These are phyloP conservation scores for Esox niger DNA, from an alignment of 2,113 vertebrate genomes.

Conservation along the genomic window DNA sequence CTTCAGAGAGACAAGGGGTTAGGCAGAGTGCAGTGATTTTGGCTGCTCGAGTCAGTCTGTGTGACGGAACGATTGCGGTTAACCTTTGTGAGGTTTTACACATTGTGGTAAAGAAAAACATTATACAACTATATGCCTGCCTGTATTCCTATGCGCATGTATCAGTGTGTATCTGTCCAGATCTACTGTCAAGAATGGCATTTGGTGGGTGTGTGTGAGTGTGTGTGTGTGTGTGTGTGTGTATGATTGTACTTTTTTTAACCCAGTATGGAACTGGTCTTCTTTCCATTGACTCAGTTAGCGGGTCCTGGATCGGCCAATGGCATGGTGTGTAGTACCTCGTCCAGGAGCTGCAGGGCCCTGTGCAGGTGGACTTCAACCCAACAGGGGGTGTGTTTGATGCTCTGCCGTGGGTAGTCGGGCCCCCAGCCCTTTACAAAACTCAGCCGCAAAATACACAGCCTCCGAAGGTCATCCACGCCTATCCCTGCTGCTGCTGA, in stretches of 20 bases:
- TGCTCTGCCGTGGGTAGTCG: conserved; percentile 76
- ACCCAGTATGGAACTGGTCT: conserved; percentile 1
- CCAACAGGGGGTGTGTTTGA: conserved; percentile 81
- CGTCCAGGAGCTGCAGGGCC: conserved; percentile 75
- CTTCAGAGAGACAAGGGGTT: not conserved
- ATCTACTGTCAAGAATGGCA: not conserved
- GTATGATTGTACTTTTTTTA: conserved; percentile 1
- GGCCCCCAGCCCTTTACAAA: conserved; percentile 82
- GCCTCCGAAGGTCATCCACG: conserved; percentile 71
- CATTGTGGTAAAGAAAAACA: no score
- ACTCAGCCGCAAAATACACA: conserved; percentile 76
- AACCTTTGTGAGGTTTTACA: no score
- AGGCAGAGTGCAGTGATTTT: conserved; percentile 37
- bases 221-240: conserved; percentile 16
- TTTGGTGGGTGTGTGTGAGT: conserved; percentile 22
- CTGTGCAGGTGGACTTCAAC: conserved; percentile 79
- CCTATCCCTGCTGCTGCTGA: conserved; percentile 75
- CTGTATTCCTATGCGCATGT: conserved; percentile 18
- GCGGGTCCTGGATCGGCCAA: conserved; percentile 68
- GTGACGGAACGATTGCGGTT: no score
- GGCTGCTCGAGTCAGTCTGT: no score
- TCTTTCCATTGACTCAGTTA: conserved; percentile 51
- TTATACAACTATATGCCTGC: conserved; percentile 2
- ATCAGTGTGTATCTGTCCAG: conserved; percentile 11
- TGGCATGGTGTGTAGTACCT: conserved; percentile 79